phyloP scores from a whole-genome alignment of 1,140 invertebrate genomes.

The Bombus superbus region DNA sequence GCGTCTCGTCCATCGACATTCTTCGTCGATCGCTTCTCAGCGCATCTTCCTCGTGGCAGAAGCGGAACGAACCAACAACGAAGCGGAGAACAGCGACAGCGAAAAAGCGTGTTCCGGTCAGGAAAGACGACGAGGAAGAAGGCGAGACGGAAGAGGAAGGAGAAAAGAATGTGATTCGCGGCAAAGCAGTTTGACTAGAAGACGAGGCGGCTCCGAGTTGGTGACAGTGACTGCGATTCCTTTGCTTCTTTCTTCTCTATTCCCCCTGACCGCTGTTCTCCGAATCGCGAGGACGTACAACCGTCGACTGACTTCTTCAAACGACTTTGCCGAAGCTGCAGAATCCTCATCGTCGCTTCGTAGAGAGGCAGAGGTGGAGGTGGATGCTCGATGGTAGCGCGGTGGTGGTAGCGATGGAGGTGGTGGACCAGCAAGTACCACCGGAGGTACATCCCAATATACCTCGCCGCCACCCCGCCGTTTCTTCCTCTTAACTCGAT shows the following conservation, averaged over 20 bases:
- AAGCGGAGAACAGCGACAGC: background rate
- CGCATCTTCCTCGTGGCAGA: conserved; percentile 67
- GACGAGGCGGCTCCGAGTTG: background rate
- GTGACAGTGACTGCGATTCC: background rate
- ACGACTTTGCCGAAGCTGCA: conserved; percentile 81
- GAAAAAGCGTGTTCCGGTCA: background rate
- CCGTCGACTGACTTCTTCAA: conserved; percentile 78
- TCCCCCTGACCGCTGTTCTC: conserved; percentile 30
- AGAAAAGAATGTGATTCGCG: background rate
- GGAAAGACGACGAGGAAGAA: background rate
- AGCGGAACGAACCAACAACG: background rate
- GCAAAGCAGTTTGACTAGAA: background rate
- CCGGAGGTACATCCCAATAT: conserved; percentile 24
- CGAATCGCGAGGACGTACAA: conserved; percentile 72
- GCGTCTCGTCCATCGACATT: conserved; percentile 68
- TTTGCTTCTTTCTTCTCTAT: background rate
- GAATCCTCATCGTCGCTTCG: conserved; percentile 70
- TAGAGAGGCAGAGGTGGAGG: conserved; percentile 57
- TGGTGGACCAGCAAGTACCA: conserved; percentile 53
- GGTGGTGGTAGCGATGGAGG: conserved; percentile 44
- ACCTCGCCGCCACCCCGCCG: conserved; percentile 7
- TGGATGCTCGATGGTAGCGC: conserved; percentile 42
- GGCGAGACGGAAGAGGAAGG: background rate
- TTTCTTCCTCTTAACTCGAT: conserved; percentile 56
- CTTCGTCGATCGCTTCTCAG: conserved; percentile 56